Evolutionary conservation across 2,888 invertebrate species (phyloP).

Genomic region (Himalopsyche kuldschensis): DNA sequence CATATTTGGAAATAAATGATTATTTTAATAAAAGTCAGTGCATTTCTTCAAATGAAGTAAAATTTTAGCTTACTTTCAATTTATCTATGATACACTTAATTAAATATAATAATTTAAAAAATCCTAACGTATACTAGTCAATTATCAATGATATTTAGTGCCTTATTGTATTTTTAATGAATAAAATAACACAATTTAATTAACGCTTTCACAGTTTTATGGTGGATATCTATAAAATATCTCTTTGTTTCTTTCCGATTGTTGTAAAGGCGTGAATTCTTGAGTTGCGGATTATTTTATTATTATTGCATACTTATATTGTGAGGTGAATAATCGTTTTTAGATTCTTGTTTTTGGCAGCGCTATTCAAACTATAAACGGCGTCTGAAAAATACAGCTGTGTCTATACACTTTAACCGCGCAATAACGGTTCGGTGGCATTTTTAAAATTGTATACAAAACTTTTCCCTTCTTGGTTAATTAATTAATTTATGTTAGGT

Average conservation of each 20-base stretch:
- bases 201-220: background rate
- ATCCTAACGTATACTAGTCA: background rate
- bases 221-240: background rate
- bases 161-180: background rate
- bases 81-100: background rate
- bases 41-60: background rate
- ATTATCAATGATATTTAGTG: background rate
- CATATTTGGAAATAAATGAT: background rate
- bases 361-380: background rate
- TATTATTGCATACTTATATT: too few species aligned
- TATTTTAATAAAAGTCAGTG: background rate
- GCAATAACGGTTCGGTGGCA: too few species aligned
- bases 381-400: too few species aligned
- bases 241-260: background rate
- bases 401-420: too few species aligned
- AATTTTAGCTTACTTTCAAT: background rate
- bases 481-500: too few species aligned
- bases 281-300: background rate
- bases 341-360: background rate
- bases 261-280: background rate
- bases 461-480: too few species aligned
- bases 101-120: background rate
- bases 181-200: background rate
- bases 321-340: background rate
- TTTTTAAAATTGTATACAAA: too few species aligned